phyloP scores from a whole-genome alignment of 2,888 invertebrate genomes.

The Uropetala carovei region DNA sequence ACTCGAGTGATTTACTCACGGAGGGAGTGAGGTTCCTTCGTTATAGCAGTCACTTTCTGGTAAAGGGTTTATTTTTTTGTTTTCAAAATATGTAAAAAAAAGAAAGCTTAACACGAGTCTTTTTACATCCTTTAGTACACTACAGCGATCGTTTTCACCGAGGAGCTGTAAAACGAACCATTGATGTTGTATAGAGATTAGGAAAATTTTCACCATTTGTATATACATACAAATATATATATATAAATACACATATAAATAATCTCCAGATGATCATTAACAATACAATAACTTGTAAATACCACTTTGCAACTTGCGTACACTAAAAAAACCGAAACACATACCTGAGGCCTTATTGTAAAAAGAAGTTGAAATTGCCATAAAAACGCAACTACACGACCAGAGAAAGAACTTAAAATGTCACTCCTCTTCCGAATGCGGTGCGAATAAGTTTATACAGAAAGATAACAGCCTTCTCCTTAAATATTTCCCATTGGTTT shows the following conservation, averaged over 20 bases:
- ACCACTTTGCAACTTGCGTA: conserved; percentile 50
- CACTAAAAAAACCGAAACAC: conserved; percentile 39
- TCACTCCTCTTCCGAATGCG: not conserved
- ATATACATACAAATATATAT: conserved; percentile 18
- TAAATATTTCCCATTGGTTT: too few species aligned
- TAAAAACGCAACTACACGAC: conserved; percentile 13
- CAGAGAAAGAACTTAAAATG: not conserved
- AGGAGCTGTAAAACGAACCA: not conserved
- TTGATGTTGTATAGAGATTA: conserved; percentile 27
- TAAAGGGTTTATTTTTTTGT: not conserved
- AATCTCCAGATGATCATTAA: conserved; percentile 35
- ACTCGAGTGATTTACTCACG: not conserved
- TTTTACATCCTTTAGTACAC: not conserved
- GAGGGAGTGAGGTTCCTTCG: not conserved
- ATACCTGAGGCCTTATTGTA: conserved; percentile 62
- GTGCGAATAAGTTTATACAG: too few species aligned
- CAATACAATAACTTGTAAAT: conserved; percentile 31
- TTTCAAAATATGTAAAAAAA: not conserved
- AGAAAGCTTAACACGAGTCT: not conserved
- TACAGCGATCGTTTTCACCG: not conserved
- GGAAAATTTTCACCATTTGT: conserved; percentile 45
- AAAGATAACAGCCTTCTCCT: too few species aligned
- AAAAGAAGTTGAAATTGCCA: conserved; percentile 39
- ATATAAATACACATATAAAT: not conserved
- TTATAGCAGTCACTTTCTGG: not conserved